A percentile compares a stretch with the other conserved stretches of the same genome.
Evolutionary conservation across 2,113 vertebrate genomes (phyloP).

Genomic region (Phylloscopus whistleri): DNA sequence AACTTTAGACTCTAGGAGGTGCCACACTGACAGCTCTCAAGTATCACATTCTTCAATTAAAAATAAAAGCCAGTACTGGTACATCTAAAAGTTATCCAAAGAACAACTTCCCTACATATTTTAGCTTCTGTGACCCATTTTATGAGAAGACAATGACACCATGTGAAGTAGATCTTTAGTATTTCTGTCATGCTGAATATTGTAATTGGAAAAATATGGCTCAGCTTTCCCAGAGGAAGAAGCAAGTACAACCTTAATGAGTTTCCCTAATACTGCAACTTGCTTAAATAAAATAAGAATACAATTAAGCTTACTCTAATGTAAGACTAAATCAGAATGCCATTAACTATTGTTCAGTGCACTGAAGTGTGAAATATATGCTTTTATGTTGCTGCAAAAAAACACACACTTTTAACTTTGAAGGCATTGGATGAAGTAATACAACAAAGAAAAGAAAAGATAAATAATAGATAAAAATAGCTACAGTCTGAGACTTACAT

Average conservation of each 20-base stretch:
- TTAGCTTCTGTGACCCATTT: constrained; percentile 49
- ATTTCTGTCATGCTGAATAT: constrained; percentile 59
- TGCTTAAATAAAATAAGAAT: constrained; percentile 61
- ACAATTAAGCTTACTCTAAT: constrained; percentile 58
- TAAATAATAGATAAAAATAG: constrained; percentile 51
- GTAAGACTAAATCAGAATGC: constrained; percentile 47
- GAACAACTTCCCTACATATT: background rate
- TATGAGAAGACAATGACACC: constrained; percentile 29
- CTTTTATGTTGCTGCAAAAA: constrained; percentile 41
- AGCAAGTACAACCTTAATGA: constrained; percentile 50
- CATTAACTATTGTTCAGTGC: constrained; percentile 41
- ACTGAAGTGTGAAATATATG: constrained; percentile 27
- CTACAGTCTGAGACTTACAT: background rate
- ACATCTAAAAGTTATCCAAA: constrained; percentile 3
- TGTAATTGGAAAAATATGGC: constrained; percentile 49
- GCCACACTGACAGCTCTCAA: background rate
- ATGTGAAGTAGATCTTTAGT: constrained; percentile 33
- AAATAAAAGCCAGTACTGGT: background rate
- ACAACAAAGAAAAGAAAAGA: constrained; percentile 7
- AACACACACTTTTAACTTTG: background rate
- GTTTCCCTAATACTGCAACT: constrained; percentile 43
- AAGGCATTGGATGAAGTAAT: background rate
- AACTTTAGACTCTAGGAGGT: background rate
- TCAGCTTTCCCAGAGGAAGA: constrained; percentile 52
- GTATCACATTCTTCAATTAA: background rate